Evolutionary conservation across 2,797 vertebrate genomes (phyloP), one percentile per base, ranked within the genome.

Genomic region (Remorina albescens): DNA sequence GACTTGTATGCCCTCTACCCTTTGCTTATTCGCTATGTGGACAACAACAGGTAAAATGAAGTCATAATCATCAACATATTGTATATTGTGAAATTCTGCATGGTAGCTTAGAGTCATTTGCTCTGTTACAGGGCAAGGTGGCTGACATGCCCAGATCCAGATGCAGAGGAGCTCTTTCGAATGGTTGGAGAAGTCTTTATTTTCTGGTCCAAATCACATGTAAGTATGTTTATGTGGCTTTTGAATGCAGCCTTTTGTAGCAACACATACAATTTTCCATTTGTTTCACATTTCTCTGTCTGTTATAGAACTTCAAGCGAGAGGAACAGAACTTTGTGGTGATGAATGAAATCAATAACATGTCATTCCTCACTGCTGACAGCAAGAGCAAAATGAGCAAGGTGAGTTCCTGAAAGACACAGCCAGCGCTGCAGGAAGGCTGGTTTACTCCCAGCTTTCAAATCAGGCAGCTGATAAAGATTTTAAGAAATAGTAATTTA

Each of bases 351-450:
- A 99, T 99, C 88, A 99, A 99, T 93, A 99, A 99, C 92, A 99
- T 99, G 97, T 97, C 97, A n/a, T 99, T 99, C 88, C 95, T 99
- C 82, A 99, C 97, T 0, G 97, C 97, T 0, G 97, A 99, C 91
- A 99, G 96, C 93, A 98, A 98, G 85, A 99, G 97, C 91, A 99
- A 99, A 90, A 98, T 99, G 97, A 97, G 95, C 90, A 99, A 97
- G 96, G 97, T 97, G 75, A 91, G 94, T 69, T 4, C 9, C 30
- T 19, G 2, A n/a, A 18, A 61, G 39, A 59, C 56, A 34, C 69
- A 59, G 34, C 2, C 13, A 30, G n/a, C 6, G 47, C 30, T 39
- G 19, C 36, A 36, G 9, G 12, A 16, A 9, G 13, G n/a, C 66
- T 26, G 66, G 28, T 53, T 6, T 12, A 15, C 32, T 56, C 23